Percentiles rank a stretch among this genome's conserved stretches.
phyloP scores from a whole-genome alignment of 2,888 invertebrate species.

The Erebia epiphron region DNA sequence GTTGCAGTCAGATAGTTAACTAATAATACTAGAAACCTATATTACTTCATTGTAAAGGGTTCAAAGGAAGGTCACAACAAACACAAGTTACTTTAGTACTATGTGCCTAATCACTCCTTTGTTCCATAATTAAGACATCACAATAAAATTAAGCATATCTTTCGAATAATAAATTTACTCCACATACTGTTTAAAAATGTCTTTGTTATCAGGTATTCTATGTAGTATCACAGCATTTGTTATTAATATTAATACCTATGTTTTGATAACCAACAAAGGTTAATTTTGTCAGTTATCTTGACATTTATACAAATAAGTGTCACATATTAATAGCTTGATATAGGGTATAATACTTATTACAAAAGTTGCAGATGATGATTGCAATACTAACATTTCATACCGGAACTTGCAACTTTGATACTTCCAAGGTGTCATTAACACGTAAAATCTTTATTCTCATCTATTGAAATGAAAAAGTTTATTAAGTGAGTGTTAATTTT shows the following conservation, averaged over 20 bases:
- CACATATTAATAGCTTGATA: slow-evolving; percentile 10
- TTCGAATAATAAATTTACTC: no score
- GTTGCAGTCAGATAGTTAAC: not conserved
- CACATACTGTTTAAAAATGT: no score
- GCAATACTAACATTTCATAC: slow-evolving; percentile 38
- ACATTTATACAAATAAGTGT: slow-evolving; percentile 19
- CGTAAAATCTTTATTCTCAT: slow-evolving; percentile 24
- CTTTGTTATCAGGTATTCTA: no score
- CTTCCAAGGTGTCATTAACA: slow-evolving; percentile 33
- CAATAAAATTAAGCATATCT: no score
- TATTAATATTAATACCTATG: not conserved
- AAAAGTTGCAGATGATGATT: slow-evolving; percentile 8
- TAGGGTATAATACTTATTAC: not conserved
- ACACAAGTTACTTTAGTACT: no score
- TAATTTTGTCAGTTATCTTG: slow-evolving; percentile 28
- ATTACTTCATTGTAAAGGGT: no score
- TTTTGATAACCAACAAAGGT: slow-evolving; percentile 30
- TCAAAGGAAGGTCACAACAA: no score
- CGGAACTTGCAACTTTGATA: slow-evolving; percentile 27
- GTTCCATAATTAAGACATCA: no score
- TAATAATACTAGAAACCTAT: no score
- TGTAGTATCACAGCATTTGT: not conserved
- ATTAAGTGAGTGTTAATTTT: not conserved
- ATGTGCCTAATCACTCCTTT: no score
- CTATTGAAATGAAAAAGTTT: slow-evolving; percentile 21